A percentile compares a stretch with the other conserved stretches of the same genome.
phyloP scores from a whole-genome alignment of 2,113 vertebrate species.

The Columba livia region DNA sequence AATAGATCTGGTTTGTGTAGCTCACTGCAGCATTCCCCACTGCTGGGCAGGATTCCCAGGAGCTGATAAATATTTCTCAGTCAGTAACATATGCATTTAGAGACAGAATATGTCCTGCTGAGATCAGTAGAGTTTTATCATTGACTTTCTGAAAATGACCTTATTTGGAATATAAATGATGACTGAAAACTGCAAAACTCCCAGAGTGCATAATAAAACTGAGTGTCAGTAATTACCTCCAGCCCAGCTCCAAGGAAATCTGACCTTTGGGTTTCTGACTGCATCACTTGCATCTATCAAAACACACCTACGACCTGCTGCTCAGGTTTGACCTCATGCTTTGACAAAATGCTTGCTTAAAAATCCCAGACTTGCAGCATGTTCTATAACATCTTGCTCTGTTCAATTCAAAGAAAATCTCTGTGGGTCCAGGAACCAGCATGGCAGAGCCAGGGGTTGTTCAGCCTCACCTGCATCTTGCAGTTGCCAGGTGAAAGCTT shows the following conservation, averaged over 20 bases:
- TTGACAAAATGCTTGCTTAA: not conserved
- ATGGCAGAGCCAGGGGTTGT: not conserved
- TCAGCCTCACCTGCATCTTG: not conserved
- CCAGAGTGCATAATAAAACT: not conserved
- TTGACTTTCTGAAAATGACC: not conserved
- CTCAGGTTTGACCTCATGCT: not conserved
- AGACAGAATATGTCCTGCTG: not conserved
- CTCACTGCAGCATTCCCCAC: not conserved
- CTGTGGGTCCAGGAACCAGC: rapidly evolving
- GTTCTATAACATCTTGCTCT: not conserved
- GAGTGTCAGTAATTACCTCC: not conserved
- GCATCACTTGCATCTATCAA: not conserved
- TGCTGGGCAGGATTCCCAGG: not conserved
- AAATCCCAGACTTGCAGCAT: not conserved
- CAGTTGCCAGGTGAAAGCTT: not conserved
- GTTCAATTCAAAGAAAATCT: not conserved
- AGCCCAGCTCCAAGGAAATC: not conserved
- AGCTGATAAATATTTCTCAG: not conserved
- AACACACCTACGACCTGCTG: not conserved
- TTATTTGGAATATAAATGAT: not conserved
- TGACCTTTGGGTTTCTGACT: not conserved
- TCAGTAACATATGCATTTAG: not conserved
- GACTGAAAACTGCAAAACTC: not conserved
- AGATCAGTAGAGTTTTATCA: not conserved
- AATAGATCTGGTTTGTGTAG: not conserved